A percentile compares a stretch with the other conserved stretches of the same genome.
phyloP scores from a whole-genome alignment of 2,797 vertebrate genomes.

The Aldrovandia affinis region DNA sequence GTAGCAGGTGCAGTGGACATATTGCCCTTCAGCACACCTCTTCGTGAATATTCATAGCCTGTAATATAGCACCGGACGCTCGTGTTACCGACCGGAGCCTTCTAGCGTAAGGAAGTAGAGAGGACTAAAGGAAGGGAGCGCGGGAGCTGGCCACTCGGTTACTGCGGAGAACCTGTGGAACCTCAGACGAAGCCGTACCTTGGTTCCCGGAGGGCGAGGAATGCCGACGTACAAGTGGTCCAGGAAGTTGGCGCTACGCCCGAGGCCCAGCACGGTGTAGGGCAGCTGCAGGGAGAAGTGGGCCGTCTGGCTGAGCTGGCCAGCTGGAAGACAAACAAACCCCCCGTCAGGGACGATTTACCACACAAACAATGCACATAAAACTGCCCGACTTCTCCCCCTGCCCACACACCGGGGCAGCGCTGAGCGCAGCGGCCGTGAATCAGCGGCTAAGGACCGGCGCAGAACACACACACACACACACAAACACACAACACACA shows the following conservation, averaged over 20 bases:
- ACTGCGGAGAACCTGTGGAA: neutral
- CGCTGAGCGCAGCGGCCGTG: constrained; percentile 68
- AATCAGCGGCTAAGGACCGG: constrained; percentile 65
- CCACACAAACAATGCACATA: constrained; percentile 52
- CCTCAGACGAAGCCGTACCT: constrained; percentile 61
- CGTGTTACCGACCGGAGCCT: neutral
- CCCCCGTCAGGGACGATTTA: constrained; percentile 47
- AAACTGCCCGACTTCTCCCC: constrained; percentile 43
- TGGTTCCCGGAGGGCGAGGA: constrained; percentile 82
- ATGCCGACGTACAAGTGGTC: constrained; percentile 94
- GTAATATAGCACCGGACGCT: neutral
- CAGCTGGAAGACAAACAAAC: constrained; percentile 71
- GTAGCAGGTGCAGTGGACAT: too few species aligned
- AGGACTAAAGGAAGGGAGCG: neutral
- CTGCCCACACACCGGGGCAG: constrained; percentile 50
- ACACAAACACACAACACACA: constrained; percentile 64
- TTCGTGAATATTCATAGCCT: neutral
- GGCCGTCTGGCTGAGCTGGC: constrained; percentile 94
- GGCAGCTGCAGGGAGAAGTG: constrained; percentile 93
- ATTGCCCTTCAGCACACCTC: too few species aligned
- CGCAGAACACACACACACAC: constrained; percentile 66
- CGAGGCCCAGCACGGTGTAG: constrained; percentile 91
- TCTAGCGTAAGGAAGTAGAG: neutral
- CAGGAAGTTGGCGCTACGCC: constrained; percentile 95
- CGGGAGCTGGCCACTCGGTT: neutral